These are phyloP conservation scores for Erannis defoliaria DNA, from an alignment of 2,888 invertebrate genomes.

Conservation along the genomic window DNA sequence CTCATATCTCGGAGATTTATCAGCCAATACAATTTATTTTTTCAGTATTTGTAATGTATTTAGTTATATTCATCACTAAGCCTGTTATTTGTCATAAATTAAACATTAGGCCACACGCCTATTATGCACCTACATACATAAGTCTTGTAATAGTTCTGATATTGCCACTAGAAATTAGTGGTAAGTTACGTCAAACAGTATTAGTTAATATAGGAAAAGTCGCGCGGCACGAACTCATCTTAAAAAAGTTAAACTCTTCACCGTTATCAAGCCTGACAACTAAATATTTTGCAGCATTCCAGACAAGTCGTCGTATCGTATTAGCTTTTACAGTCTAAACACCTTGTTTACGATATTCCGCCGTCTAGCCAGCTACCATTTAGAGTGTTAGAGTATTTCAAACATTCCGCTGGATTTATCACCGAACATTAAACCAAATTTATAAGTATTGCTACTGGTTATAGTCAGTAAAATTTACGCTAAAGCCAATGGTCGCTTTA, in stretches of 20 bases:
- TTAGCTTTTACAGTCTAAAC: conserved; percentile 3
- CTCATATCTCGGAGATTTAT: too few relatives aligned
- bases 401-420: conserved; percentile 31
- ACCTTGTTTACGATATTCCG: conserved; percentile 21
- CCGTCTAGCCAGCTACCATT: not conserved
- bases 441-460: conserved; percentile 2
- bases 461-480: not conserved
- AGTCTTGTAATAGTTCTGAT: too few relatives aligned
- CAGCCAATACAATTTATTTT: too few relatives aligned
- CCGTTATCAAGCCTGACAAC: not conserved
- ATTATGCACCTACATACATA: too few relatives aligned
- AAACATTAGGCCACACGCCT: too few relatives aligned
- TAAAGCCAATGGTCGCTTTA: not conserved
- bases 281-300: conserved; percentile 2
- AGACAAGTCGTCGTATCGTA: conserved; percentile 6
- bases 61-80: too few relatives aligned
- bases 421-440: not conserved
- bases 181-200: too few relatives aligned
- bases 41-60: too few relatives aligned
- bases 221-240: not conserved
- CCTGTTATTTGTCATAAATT: too few relatives aligned
- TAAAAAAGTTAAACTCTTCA: not conserved
- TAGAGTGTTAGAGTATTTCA: conserved; percentile 17
- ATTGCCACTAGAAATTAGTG: too few relatives aligned
- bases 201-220: too few relatives aligned